Evolutionary conservation across 2,797 vertebrate species (phyloP).

Genomic region (Ibycter americanus): DNA sequence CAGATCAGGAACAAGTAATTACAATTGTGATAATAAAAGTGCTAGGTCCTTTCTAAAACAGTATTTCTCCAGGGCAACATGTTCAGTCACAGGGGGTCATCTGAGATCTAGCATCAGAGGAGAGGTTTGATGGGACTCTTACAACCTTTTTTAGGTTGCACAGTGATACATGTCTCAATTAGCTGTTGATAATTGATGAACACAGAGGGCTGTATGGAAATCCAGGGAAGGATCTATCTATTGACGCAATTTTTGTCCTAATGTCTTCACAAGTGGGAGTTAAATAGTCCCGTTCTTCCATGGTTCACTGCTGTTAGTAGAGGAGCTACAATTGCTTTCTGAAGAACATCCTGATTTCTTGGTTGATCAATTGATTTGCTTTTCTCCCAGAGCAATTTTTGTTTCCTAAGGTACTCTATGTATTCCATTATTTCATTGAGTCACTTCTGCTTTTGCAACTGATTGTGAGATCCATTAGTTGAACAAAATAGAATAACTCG

Average conservation of each 20-base stretch:
- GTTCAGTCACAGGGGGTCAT: not conserved
- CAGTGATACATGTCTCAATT: not conserved
- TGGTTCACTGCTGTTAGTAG: not conserved
- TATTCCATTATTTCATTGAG: not conserved
- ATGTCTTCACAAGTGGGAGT: not conserved
- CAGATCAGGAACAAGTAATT: not conserved
- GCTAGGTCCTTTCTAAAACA: not conserved
- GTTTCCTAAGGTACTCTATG: not conserved
- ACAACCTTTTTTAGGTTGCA: not conserved
- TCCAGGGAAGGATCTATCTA: not conserved
- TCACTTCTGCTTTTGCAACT: not conserved
- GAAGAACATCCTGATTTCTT: slow-evolving; percentile 8
- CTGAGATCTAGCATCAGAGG: not conserved
- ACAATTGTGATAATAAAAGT: not conserved
- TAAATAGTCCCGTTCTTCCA: not conserved
- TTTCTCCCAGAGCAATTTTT: not conserved
- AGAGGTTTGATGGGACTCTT: not conserved
- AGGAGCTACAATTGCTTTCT: not conserved
- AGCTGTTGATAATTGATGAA: not conserved
- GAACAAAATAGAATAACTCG: not conserved
- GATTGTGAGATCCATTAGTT: not conserved
- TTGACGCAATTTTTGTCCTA: not conserved
- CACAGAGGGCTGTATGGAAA: not conserved
- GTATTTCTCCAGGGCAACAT: not conserved
- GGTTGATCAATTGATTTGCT: not conserved